A percentile compares a stretch with the other conserved stretches of the same genome.
phyloP scores from a whole-genome alignment of 2,888 invertebrate species.

The Sisyra nigra region DNA sequence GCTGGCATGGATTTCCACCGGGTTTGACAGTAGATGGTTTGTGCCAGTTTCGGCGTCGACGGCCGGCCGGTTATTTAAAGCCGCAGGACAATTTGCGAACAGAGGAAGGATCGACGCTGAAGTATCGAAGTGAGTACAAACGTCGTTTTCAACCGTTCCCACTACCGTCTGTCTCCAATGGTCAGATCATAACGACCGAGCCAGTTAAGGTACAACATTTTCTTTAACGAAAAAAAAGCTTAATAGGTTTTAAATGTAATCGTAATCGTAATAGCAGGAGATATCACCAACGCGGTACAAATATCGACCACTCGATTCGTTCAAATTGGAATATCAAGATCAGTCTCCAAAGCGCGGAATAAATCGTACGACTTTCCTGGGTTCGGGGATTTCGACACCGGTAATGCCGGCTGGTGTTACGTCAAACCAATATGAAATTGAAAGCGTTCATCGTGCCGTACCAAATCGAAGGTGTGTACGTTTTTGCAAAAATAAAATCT shows the following conservation, averaged over 20 bases:
- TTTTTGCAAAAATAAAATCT: not conserved
- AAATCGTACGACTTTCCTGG: conserved; percentile 18
- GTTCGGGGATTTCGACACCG: not conserved
- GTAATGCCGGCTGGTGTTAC: conserved; percentile 7
- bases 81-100: conserved; percentile 21
- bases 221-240: no score
- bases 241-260: no score
- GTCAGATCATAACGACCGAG: conserved; percentile 1
- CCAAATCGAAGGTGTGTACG: not conserved
- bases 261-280: not conserved
- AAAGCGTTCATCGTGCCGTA: not conserved
- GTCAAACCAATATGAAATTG: not conserved
- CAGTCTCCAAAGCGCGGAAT: conserved; percentile 22
- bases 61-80: conserved; percentile 20
- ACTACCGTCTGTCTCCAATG: conserved; percentile 11
- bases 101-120: conserved; percentile 22
- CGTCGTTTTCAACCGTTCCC: conserved; percentile 15
- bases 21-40: conserved; percentile 36
- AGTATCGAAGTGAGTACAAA: conserved; percentile 24
- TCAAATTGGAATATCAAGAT: conserved; percentile 2
- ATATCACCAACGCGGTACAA: conserved; percentile 4
- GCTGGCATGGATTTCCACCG: conserved; percentile 25
- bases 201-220: not conserved
- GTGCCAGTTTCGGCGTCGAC: conserved; percentile 29
- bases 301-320: conserved; percentile 6